Conservation (phyloP, 1,140 invertebrate species). For the Leptinotarsa undecemlineata region DNA sequence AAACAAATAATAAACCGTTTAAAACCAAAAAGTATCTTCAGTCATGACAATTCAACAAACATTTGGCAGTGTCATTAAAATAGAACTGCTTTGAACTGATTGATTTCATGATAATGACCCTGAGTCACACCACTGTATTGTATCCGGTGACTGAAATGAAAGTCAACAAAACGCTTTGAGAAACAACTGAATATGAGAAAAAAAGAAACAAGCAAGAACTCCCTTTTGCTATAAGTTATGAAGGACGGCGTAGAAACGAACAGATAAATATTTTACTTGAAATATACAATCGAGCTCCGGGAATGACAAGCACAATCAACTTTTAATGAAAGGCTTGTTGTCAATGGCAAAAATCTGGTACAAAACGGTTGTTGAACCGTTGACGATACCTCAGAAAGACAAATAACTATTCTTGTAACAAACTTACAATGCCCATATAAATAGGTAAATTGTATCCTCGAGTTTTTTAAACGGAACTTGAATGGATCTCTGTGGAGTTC, state of each 20-base stretch:
- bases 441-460: background rate
- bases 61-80: no score
- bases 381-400: conserved; percentile 1
- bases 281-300: background rate
- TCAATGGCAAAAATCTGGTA: background rate
- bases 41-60: no score
- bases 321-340: conserved; percentile 3
- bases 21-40: no score
- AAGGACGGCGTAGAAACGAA: background rate
- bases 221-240: background rate
- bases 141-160: background rate
- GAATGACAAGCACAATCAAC: conserved; percentile 5
- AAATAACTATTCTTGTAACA: background rate
- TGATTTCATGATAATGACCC: background rate
- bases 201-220: background rate
- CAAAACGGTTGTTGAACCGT: background rate
- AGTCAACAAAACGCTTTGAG: background rate
- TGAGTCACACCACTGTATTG: background rate
- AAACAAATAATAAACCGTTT: no score
- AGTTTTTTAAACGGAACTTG: background rate
- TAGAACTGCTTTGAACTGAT: no score
- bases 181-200: background rate
- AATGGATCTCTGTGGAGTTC: background rate
- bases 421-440: conserved; percentile 2
- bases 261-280: conserved; percentile 1